Conservation (phyloP, 2,797 vertebrate species). For the Acanthopagrus latus region DNA sequence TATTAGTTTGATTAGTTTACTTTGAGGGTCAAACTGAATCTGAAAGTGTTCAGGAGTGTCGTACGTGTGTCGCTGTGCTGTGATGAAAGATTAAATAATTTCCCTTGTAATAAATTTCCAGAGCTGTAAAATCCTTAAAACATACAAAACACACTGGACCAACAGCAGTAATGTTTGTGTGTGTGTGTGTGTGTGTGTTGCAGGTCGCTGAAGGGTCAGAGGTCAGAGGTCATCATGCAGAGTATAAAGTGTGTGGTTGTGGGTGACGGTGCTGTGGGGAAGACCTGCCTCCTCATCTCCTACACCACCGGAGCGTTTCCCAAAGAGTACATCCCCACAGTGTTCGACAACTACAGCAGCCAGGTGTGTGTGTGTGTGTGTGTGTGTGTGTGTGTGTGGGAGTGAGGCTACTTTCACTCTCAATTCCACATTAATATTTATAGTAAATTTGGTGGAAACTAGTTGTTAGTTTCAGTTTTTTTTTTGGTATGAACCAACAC, state of each 20-base stretch:
- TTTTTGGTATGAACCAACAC: neutral
- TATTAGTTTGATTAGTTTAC: too few relatives aligned
- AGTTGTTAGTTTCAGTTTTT: neutral
- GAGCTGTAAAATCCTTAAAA: neutral
- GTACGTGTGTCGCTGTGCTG: too few relatives aligned
- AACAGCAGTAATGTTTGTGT: neutral
- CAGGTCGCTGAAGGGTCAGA: conserved; percentile 72
- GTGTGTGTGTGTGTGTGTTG: neutral
- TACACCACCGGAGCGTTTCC: conserved; percentile 94
- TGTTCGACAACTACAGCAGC: conserved; percentile 94
- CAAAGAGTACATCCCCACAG: conserved; percentile 93
- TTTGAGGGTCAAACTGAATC: too few relatives aligned
- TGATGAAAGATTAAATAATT: neutral
- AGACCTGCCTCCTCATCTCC: conserved; percentile 94
- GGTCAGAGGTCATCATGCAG: conserved; percentile 87
- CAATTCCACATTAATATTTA: neutral
- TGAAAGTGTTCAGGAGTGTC: too few relatives aligned
- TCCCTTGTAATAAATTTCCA: neutral
- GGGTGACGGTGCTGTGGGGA: conserved; percentile 92
- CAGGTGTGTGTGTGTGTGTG: conserved; percentile 78
- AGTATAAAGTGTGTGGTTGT: conserved; percentile 95
- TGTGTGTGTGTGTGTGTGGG: conserved; percentile 1
- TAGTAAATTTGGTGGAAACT: neutral
- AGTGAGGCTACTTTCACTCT: neutral
- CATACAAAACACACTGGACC: neutral